A percentile compares a stretch with the other conserved stretches of the same genome.
Conservation (phyloP, 2,113 vertebrate genomes). For the Pseudorhombus dupliciocellatus region DNA sequence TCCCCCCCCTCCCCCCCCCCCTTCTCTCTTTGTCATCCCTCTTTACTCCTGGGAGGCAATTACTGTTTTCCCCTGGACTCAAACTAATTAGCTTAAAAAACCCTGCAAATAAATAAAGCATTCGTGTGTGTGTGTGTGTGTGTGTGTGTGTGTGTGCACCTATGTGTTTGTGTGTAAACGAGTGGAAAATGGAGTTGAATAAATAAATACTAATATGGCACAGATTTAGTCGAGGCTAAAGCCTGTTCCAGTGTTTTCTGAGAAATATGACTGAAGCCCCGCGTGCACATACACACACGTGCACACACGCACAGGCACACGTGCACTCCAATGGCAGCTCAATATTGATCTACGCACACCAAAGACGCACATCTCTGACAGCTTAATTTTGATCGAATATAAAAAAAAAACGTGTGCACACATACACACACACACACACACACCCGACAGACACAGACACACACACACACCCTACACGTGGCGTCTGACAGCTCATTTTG, state of each 20-base stretch:
- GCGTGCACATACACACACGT: background rate
- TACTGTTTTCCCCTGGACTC: conserved; percentile 80
- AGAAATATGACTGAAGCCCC: conserved; percentile 23
- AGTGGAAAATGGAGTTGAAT: conserved; percentile 69
- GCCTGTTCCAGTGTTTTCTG: conserved; percentile 27
- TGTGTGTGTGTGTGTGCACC: conserved; percentile 28
- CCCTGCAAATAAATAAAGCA: conserved; percentile 81
- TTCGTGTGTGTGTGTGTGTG: conserved; percentile 45
- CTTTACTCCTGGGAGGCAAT: conserved; percentile 82
- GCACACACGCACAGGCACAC: background rate
- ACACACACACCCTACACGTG: conserved; percentile 17
- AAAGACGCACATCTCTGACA: conserved; percentile 43
- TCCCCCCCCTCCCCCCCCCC: conserved; percentile 21
- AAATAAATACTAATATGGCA: conserved; percentile 78
- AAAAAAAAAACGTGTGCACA: conserved; percentile 46
- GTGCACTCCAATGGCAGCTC: conserved; percentile 17
- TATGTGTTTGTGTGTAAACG: conserved; percentile 49
- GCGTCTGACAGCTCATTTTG: conserved; percentile 58
- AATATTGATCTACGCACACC: conserved; percentile 26
- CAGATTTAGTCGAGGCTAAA: conserved; percentile 60
- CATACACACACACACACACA: conserved; percentile 16
- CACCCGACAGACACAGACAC: conserved; percentile 15
- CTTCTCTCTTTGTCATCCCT: conserved; percentile 67
- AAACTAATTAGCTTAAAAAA: conserved; percentile 83
- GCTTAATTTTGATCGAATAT: conserved; percentile 56